Base-by-base conservation (phyloP, 2,888 invertebrate genomes). In the Oegoconia quadripuncta region DNA sequence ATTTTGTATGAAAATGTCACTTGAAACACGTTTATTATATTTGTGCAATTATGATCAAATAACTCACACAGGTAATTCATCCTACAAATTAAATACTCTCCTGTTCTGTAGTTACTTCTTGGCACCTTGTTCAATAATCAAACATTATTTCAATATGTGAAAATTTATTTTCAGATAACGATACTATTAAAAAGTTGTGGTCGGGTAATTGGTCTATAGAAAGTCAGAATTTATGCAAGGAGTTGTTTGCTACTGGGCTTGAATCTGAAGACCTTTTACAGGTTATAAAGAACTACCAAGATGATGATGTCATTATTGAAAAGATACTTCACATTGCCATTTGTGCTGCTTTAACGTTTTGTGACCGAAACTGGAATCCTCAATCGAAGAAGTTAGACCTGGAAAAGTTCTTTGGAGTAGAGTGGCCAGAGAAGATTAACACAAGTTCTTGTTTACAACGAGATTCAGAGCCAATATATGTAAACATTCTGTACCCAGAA, bases 351-450 rank as follows among this genome's bases (percentile, higher is more conserved):
- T 82, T 93, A 34, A 88, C 89, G 16, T 97, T 96, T 76, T 89
- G 95, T 37, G 93, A 95, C 69, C 88, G 88, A 36, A 97, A 97
- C 76, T 97, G 95, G 90, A 92, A 93, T 34, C 94, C 96, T 0
- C 94, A 95, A 3, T 74, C 87, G 28, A 64, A 88, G 17, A 68
- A 80, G 22, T 61, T 84, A 1, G 60, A 73, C 29, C 56, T 88
- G 31, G 64, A 73, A 9, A 61, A 83, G 22, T 87, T 86, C 52
- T 62, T 89, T 12, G 73, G 74, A 7, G 45, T 49, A 1, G 68
- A 78, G 25, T 84, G 81, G 73, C 88, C 90, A 3, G 71, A 81
- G 42, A 52, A 65, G 27, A 47, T 87, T 22, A 80, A 89, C 55
- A 82, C 80, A 27, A 48, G 54, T 26, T 55, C 66, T 13, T 60